Evolutionary conservation across 2,888 invertebrate species (phyloP).

Genomic region (Anarsia innoxiella): DNA sequence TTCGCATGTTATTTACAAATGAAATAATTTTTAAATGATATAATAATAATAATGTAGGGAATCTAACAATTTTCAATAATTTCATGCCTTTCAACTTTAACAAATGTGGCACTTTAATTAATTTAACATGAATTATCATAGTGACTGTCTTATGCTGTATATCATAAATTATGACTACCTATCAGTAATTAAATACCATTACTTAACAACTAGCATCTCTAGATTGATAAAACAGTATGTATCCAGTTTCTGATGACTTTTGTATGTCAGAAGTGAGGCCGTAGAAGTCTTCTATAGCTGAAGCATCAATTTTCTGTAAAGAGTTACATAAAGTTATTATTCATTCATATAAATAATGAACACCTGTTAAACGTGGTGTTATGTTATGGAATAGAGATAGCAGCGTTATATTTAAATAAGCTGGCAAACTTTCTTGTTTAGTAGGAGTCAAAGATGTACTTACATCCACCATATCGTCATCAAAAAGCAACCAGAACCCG

Average conservation of each 20-base stretch:
- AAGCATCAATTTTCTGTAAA: slow-evolving; percentile 97
- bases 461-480: slow-evolving; percentile 99
- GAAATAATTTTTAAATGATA: slow-evolving; percentile 40
- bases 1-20: slow-evolving; percentile 67
- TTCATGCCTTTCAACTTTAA: slow-evolving; percentile 69
- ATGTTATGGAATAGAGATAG: too few species aligned
- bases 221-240: slow-evolving; percentile 99
- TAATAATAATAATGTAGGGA: slow-evolving; percentile 46
- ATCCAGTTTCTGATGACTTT: slow-evolving; percentile 99
- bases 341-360: too few species aligned
- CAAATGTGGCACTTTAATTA: slow-evolving; percentile 56
- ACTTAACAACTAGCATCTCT: slow-evolving; percentile 82
- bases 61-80: slow-evolving; percentile 59
- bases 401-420: too few species aligned
- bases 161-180: slow-evolving; percentile 56
- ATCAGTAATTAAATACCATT: too few species aligned
- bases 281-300: slow-evolving; percentile 99
- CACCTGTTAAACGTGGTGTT: too few species aligned
- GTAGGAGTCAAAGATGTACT: too few species aligned
- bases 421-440: too few species aligned
- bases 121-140: slow-evolving; percentile 52
- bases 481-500: slow-evolving; percentile 99
- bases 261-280: slow-evolving; percentile 98
- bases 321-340: too few species aligned
- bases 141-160: slow-evolving; percentile 58